Evolutionary conservation across 2,797 vertebrate genomes (phyloP), one percentile per base, ranked within the genome.

Genomic region (Girardinus metallicus): DNA sequence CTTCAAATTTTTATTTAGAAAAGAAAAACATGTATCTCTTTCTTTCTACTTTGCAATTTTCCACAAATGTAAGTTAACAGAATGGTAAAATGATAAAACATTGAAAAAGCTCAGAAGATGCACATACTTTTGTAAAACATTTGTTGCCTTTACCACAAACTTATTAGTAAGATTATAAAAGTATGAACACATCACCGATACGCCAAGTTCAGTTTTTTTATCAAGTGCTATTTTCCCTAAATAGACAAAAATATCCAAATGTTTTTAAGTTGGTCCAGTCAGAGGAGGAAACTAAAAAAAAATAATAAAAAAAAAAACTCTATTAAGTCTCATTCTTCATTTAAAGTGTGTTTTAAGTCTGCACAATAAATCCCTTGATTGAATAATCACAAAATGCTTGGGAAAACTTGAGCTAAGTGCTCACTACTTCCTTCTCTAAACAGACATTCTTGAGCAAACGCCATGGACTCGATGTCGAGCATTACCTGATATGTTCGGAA

Each of bases 401-500:
- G 31, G 62, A 15, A 7, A 76, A 57, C 51, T 1, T 26, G 73
- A 55, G 4, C 74, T 64, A 80, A 88, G 82, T 80, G 70, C 8
- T 83, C 9, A 76, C 75, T 44, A 80, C 89, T 92, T 91, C 89
- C 31, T 62, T 34, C 60, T 62, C 60, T 62, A 34, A 62, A 34
- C 87, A 86, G 80, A 80, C 88, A 91, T 92, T 94, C 87, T 91
- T 92, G 79, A 86, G 83, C 82, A 70, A 77, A 83, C 76, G 88
- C 80, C 80, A 88, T 81, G 80, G 83, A 87, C 80, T 91, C 91
- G 78, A 26, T 89, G 85, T 72, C 94, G 94, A 92, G 77, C 82
- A 82, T 74, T 90, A 94, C 89, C 91, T 92, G 93, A 93, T 90
- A 91, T 87, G 77, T 87, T 29, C 86, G 73, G 84, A 70, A 86